Percentiles rank a stretch among this genome's conserved stretches.
These are phyloP conservation scores for Galerucella nymphaeae DNA, from an alignment of 2,888 invertebrate genomes.

Conservation along the genomic window DNA sequence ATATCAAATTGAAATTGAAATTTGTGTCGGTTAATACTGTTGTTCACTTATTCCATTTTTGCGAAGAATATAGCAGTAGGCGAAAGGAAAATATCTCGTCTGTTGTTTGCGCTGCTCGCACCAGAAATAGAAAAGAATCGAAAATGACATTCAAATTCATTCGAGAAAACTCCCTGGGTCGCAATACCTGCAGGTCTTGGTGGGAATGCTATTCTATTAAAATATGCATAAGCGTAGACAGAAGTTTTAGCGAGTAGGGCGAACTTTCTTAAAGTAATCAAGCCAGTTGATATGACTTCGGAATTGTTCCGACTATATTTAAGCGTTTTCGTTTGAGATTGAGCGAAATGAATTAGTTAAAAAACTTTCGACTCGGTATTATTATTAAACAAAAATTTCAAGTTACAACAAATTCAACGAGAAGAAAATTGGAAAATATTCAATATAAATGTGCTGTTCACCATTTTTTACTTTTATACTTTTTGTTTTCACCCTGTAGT, in stretches of 20 bases:
- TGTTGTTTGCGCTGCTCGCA: slow-evolving; percentile 43
- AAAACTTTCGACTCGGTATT: slow-evolving; percentile 5
- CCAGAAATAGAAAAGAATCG: slow-evolving; percentile 45
- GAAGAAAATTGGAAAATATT: neutral
- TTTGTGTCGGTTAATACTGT: slow-evolving; percentile 27
- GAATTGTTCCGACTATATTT: slow-evolving; percentile 32
- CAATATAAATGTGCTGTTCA: neutral
- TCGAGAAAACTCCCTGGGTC: slow-evolving; percentile 52
- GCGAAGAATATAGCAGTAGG: slow-evolving; percentile 15
- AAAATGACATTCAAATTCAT: slow-evolving; percentile 58
- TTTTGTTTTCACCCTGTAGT: no score
- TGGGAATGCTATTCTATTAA: slow-evolving; percentile 37
- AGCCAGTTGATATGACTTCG: slow-evolving; percentile 30
- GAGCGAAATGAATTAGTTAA: slow-evolving; percentile 26
- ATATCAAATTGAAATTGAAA: slow-evolving; percentile 25
- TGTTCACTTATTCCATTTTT: slow-evolving; percentile 37
- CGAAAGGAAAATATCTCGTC: slow-evolving; percentile 28
- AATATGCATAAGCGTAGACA: slow-evolving; percentile 39
- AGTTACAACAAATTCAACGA: neutral
- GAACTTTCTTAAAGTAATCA: slow-evolving; percentile 34
- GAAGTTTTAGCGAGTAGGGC: slow-evolving; percentile 30
- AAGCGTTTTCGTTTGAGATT: slow-evolving; percentile 29
- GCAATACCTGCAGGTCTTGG: slow-evolving; percentile 51
- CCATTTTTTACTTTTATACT: no score
- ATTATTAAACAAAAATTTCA: neutral